Evolutionary conservation across 2,888 invertebrate genomes (phyloP), one percentile per base, ranked within the genome.

Genomic region (Drosophila seclusa): DNA sequence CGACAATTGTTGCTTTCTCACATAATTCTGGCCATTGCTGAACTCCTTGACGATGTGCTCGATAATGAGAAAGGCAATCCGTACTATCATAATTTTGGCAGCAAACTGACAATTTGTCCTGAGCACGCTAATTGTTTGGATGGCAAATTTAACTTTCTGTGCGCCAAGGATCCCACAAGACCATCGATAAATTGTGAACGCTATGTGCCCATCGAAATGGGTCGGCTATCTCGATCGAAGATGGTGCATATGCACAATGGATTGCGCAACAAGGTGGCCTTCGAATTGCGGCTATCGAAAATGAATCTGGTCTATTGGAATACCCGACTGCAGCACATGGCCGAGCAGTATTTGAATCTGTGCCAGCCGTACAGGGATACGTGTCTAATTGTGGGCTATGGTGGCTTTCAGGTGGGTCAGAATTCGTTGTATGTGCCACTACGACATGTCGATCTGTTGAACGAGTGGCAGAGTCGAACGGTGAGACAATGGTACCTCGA

Each of bases 231-330:
- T 2, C 59, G 42, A 2, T 16, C 31, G 24, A 49, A 27, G 38
- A 65, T 82, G 70, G 21, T 73, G 4, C 60, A 67, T 11, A 71
- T 59, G 1, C 82, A 82, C 38, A 82, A 82, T 18, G 82, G 82
- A 8, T 31, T 82, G 48, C 74, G 82, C 21, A 82, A 82, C 42
- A 78, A 73, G 29, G 1, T 80, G 55, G 69, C 82, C 40, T 52
- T 54, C n/a, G 67, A 61, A 4, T 8, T 53, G 10, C 16, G 31
- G 0, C 40, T 82, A 38, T 27, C 73, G 4, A 72, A 82, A 11
- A 78, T 82, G 80, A 82, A 82, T 75, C 53, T 80, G 36, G 73
- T 78, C 40, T 82, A 82, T 36, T 82, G 82, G 82, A 82, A 80
- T 38, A 24, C 18, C 0, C 42, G 72, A 5, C 27, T 82, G 49